A percentile compares a stretch with the other conserved stretches of the same genome.
phyloP scores from a whole-genome alignment of 1,140 invertebrate genomes.

The Paralvinella palmiformis region DNA sequence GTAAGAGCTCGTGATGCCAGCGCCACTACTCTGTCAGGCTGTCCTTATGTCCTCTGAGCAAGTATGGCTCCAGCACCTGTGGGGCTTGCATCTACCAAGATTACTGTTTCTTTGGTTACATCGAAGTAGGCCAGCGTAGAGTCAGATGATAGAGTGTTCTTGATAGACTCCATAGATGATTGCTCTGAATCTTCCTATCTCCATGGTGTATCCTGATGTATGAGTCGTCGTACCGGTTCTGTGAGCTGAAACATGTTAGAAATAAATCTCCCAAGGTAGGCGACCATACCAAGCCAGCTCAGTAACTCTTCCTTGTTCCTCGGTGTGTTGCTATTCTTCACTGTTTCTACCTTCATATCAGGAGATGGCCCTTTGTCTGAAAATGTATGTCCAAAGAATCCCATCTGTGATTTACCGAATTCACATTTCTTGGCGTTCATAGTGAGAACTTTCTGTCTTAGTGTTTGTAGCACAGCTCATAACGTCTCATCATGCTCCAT shows the following conservation, averaged over 20 bases:
- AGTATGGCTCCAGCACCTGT: no score
- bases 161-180: background rate
- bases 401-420: no score
- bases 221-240: no score
- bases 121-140: no score
- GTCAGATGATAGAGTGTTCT: background rate
- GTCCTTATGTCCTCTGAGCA: background rate
- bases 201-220: no score
- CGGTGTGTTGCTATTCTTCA: background rate
- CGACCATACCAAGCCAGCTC: background rate
- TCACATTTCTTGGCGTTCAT: background rate
- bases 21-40: background rate
- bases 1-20: background rate
- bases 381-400: no score
- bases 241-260: background rate
- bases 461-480: no score
- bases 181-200: background rate
- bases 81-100: background rate
- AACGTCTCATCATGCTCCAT: background rate
- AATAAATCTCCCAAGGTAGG: no score
- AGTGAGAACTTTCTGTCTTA: no score
- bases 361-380: background rate
- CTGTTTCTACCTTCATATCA: background rate
- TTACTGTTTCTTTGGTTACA: background rate
- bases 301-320: background rate